A percentile compares a stretch with the other conserved stretches of the same genome.
These are phyloP conservation scores for Phthorimaea operculella DNA, from an alignment of 1,140 invertebrate genomes.

Conservation along the genomic window DNA sequence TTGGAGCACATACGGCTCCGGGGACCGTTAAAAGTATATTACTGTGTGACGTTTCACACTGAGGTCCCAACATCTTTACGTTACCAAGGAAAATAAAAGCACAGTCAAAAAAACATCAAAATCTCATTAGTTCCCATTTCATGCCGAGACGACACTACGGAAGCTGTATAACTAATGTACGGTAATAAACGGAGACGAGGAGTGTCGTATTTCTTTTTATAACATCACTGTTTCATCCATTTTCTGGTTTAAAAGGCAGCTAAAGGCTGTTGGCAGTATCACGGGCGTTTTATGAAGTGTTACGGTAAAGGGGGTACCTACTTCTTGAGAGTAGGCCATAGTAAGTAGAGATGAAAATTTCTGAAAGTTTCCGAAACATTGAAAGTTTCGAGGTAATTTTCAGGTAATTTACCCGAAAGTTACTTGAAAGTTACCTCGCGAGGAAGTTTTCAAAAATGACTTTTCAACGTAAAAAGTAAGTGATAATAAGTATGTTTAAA, in stretches of 20 bases:
- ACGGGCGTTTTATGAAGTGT: slow-evolving; percentile 9
- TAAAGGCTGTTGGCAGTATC: slow-evolving; percentile 29
- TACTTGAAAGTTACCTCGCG: too few species aligned
- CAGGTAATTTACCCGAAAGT: too few species aligned
- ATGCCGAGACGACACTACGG: slow-evolving; percentile 65
- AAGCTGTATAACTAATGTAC: slow-evolving; percentile 67
- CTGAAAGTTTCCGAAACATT: too few species aligned
- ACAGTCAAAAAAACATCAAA: slow-evolving; percentile 68
- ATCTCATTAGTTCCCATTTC: slow-evolving; percentile 67
- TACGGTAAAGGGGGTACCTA: background rate
- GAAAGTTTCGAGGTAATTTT: too few species aligned
- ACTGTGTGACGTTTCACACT: slow-evolving; percentile 20
- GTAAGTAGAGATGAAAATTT: too few species aligned
- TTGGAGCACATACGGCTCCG: background rate
- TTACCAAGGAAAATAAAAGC: slow-evolving; percentile 60
- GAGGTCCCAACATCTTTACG: slow-evolving; percentile 44
- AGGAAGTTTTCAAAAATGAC: too few species aligned
- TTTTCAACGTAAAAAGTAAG: too few species aligned
- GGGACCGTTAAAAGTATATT: slow-evolving; percentile 23
- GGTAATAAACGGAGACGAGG: slow-evolving; percentile 63
- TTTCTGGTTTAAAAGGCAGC: slow-evolving; percentile 58
- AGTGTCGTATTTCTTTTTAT: slow-evolving; percentile 65
- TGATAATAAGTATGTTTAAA: too few species aligned
- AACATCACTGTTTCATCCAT: slow-evolving; percentile 58
- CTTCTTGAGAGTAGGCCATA: background rate